Base-by-base conservation (phyloP, 2,113 vertebrate genomes). In the Pipa parva region DNA sequence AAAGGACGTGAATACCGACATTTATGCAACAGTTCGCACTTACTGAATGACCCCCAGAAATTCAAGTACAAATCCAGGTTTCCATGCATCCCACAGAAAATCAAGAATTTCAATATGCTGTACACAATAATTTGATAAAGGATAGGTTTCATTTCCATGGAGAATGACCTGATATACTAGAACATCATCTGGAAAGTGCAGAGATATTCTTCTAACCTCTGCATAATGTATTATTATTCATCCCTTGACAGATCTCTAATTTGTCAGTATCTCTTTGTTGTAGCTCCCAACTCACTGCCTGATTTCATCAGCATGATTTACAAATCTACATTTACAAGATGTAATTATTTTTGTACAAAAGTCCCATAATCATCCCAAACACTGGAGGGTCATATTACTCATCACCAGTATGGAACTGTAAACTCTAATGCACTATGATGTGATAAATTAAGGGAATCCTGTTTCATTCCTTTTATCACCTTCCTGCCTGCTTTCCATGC, bases 311-410 rank as follows among this genome's bases (percentile, higher is more conserved):
- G 57, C 58, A 11, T 13, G 7, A 31, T 58, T 70, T 70, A 61
- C 66, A 61, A 70, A 70, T 70, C 66, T 70, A 70, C 58, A 70
- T 70, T 70, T 70, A 37, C 57, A 54, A 61, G 61, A 70, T 45
- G 49, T 58, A 61, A 70, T 70, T 70, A 61, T 70, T 70, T n/a
- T 52, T 70, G 66, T 70, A 51, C 7, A 4, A 26, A 61, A 58
- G n/a, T n/a, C n/a, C n/a, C n/a, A 70, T 54, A 60, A 61, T 48
- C 15, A 61, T 39, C 48, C 66, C 52, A 70, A 60, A 70, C 66
- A 70, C 66, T 0, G 20, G 66, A 28, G 66, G 54, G 56, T 70
- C 36, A 1, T 54, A 58, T 70, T 70, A 10, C 66, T 54, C 54
- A 70, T 61, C 57, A 70, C 7, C 33, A 10, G 25, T 52, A 54